Percentiles rank a stretch among this genome's conserved stretches.
These are phyloP conservation scores for Temnothorax ravouxi DNA, from an alignment of 2,888 invertebrate species.

Conservation along the genomic window DNA sequence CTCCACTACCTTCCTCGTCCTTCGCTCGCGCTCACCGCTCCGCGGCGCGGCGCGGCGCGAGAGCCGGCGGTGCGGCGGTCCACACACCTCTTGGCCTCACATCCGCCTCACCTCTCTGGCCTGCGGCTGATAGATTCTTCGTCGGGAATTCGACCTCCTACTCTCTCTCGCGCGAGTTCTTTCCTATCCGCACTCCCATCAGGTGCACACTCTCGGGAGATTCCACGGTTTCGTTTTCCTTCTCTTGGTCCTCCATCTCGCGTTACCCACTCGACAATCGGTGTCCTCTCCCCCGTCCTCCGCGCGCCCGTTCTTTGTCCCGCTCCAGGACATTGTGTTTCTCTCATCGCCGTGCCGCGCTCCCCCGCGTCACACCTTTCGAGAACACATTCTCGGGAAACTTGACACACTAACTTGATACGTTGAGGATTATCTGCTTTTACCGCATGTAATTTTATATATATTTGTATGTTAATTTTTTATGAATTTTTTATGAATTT, in stretches of 20 bases:
- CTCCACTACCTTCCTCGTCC: slow-evolving; percentile 33
- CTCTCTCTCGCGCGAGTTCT: slow-evolving; percentile 79
- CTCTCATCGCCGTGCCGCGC: not conserved
- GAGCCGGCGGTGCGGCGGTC: slow-evolving; percentile 69
- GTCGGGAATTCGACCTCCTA: slow-evolving; percentile 54
- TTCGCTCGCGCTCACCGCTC: not conserved
- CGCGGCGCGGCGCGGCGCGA: not conserved
- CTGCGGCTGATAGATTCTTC: slow-evolving; percentile 13
- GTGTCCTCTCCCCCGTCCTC: not conserved
- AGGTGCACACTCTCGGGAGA: slow-evolving; percentile 44
- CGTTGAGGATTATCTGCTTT: not conserved
- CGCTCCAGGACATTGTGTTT: slow-evolving; percentile 28
- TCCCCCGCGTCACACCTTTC: not conserved
- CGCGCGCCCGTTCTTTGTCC: slow-evolving; percentile 9
- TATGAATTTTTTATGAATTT: not conserved
- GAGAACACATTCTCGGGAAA: slow-evolving; percentile 20
- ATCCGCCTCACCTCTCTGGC: slow-evolving; percentile 74
- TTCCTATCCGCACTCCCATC: slow-evolving; percentile 84
- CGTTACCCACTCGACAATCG: slow-evolving; percentile 36
- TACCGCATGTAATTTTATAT: not conserved
- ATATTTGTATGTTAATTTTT: not conserved
- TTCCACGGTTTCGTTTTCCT: slow-evolving; percentile 37
- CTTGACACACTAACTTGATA: not conserved
- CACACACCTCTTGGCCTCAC: slow-evolving; percentile 79
- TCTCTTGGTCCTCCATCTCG: not conserved